Percentiles rank a stretch among this genome's conserved stretches.
Evolutionary conservation across 2,113 vertebrate genomes (phyloP).

Genomic region (Gallinago media): DNA sequence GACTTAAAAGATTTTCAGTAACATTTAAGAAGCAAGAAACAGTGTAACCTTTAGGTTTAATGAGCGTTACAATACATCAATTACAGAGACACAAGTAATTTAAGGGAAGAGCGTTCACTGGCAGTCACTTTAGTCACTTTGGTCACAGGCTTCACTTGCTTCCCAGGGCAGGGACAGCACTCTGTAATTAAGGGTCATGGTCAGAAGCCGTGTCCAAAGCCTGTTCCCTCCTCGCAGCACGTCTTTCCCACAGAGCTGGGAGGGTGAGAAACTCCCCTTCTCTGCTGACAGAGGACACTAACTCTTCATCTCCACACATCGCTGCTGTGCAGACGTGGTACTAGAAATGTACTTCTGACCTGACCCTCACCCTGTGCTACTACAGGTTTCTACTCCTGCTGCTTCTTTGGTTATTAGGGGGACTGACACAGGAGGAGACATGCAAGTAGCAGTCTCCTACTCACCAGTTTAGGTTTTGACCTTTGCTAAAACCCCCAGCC

Average conservation of each 20-base stretch:
- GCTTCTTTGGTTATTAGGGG: background rate
- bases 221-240: background rate
- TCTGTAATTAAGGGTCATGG: background rate
- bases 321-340: accelerated
- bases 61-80: background rate
- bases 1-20: conserved; percentile 9
- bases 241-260: background rate
- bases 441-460: background rate
- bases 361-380: background rate
- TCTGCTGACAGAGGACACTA: background rate
- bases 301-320: background rate
- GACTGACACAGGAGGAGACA: background rate
- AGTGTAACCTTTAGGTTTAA: background rate
- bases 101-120: background rate
- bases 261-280: background rate
- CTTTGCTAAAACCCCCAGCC: background rate
- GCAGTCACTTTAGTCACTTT: background rate
- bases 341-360: background rate
- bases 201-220: background rate
- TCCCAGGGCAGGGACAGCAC: background rate
- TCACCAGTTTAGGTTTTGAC: background rate
- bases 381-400: background rate
- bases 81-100: background rate
- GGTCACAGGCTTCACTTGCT: background rate
- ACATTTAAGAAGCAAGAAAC: background rate